Conservation (phyloP, 1,140 invertebrate genomes). For the Neuroterus valhalla region DNA sequence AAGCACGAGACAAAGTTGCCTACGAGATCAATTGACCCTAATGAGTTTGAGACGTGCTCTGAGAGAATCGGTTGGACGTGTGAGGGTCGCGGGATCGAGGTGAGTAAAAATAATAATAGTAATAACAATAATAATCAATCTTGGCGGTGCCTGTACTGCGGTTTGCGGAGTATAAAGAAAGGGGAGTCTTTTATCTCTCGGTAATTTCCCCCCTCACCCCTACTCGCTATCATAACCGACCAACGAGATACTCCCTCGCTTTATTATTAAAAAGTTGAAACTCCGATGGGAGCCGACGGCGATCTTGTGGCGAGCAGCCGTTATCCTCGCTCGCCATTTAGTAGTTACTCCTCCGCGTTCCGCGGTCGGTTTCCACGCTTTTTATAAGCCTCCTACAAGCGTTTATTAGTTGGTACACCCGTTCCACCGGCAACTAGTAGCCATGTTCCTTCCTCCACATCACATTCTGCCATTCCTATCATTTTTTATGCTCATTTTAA, state of each 20-base stretch:
- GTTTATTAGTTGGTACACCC: slow-evolving; percentile 50
- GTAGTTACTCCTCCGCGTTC: slow-evolving; percentile 35
- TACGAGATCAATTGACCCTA: slow-evolving; percentile 13
- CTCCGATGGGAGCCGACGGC: slow-evolving; percentile 64
- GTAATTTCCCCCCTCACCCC: slow-evolving; percentile 58
- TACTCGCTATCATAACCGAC: slow-evolving; percentile 62
- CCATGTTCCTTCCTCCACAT: slow-evolving; percentile 32
- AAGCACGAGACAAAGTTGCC: slow-evolving; percentile 19
- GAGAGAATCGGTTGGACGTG: slow-evolving; percentile 6
- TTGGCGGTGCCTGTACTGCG: slow-evolving; percentile 71
- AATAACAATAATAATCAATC: slow-evolving; percentile 70
- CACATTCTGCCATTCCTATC: slow-evolving; percentile 24
- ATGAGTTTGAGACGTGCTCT: slow-evolving; percentile 20
- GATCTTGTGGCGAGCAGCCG: slow-evolving; percentile 60
- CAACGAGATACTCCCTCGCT: slow-evolving; percentile 69
- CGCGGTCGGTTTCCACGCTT: slow-evolving; percentile 44
- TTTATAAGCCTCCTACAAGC: slow-evolving; percentile 54
- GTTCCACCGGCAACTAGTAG: slow-evolving; percentile 44
- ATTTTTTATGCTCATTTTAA: neutral
- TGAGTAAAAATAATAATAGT: slow-evolving; percentile 48
- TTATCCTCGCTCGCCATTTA: slow-evolving; percentile 18
- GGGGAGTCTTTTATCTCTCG: slow-evolving; percentile 41
- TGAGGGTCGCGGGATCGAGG: slow-evolving; percentile 56
- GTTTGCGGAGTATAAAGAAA: slow-evolving; percentile 56
- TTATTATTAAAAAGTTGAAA: slow-evolving; percentile 74